These are phyloP conservation scores for Dasypolia templi DNA, from an alignment of 2,888 invertebrate species.

Conservation along the genomic window DNA sequence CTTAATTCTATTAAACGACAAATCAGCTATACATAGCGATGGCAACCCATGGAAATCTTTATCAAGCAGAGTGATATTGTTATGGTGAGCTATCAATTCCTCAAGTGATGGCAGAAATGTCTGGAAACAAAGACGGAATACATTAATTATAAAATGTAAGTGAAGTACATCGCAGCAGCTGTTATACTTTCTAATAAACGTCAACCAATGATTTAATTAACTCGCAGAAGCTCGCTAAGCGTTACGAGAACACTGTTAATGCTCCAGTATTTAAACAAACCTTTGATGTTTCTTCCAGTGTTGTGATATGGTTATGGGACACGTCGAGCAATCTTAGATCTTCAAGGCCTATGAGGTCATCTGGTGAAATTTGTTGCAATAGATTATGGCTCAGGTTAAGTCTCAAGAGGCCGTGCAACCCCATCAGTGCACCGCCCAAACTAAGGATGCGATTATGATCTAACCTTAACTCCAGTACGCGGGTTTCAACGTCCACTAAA, in stretches of 20 bases:
- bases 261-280: slow-evolving; percentile 82
- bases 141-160: slow-evolving; percentile 5
- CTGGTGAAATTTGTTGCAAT: slow-evolving; percentile 93
- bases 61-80: slow-evolving; percentile 93
- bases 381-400: slow-evolving; percentile 94
- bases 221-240: slow-evolving; percentile 69
- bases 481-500: slow-evolving; percentile 94
- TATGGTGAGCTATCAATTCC: slow-evolving; percentile 94
- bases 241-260: slow-evolving; percentile 52
- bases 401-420: slow-evolving; percentile 93
- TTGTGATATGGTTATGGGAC: slow-evolving; percentile 94
- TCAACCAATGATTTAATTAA: slow-evolving; percentile 29
- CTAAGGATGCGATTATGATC: slow-evolving; percentile 93
- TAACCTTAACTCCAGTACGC: slow-evolving; percentile 93
- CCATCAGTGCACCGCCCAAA: slow-evolving; percentile 94
- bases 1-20: slow-evolving; percentile 94
- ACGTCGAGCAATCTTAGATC: slow-evolving; percentile 94
- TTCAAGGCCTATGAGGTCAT: slow-evolving; percentile 94
- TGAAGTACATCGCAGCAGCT: slow-evolving; percentile 46
- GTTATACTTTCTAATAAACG: slow-evolving; percentile 5
- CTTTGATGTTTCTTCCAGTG: slow-evolving; percentile 95
- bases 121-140: slow-evolving; percentile 87
- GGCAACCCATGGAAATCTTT: slow-evolving; percentile 96
- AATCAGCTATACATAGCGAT: slow-evolving; percentile 94
- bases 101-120: slow-evolving; percentile 94